Base-by-base conservation (phyloP, 2,113 vertebrate species). In the Entelurus aequoreus region DNA sequence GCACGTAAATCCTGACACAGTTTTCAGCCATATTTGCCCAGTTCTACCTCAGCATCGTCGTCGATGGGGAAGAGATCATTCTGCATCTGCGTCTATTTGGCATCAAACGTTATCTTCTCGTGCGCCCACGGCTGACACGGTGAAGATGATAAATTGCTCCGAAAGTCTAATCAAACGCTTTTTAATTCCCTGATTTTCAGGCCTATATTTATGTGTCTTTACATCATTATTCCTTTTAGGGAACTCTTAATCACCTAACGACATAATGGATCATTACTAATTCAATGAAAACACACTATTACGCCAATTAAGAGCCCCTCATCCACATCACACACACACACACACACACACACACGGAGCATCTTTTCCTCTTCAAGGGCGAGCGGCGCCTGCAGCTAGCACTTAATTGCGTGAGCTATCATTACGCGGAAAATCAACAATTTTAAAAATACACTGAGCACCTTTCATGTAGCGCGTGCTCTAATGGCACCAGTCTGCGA, bases 221-320 rank as follows among this genome's bases (percentile, higher is more conserved):
- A 46, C 10, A 19, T 44, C 55, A 57, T 57, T 57, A 19, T 40
- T 57, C 38, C 55, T 46, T 46, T 46, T 6, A 46, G 42, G 42
- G 42, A 46, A 46, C 38, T 57, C 40, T 57, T 57, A 57, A 57
- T 57, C 55, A 57, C 38, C 55, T 57, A 57, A 57, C 40, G 37
- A 44, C 55, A 57, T 57, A 57, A 57, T 57, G 42, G 55, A 57
- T 57, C 55, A 57, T 57, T 40, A 57, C 55, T 57, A 57, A 57
- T 57, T 57, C 55, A 57, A 57, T 40, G n/a, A 57, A 57, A 57
- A 57, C 55, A 38, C 54, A 57, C 55, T 57, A 57, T 57, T 57
- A 44, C 40, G 35, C 55, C 55, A 57, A 57, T 57, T 57, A 57
- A 57, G 54, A 40, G 7, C 42, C 40, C 42, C 42, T 46, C 42